A percentile compares a stretch with the other conserved stretches of the same genome.
These are phyloP conservation scores for Ceratoteleas bidentatus DNA, from an alignment of 1,140 invertebrate species.

Conservation along the genomic window DNA sequence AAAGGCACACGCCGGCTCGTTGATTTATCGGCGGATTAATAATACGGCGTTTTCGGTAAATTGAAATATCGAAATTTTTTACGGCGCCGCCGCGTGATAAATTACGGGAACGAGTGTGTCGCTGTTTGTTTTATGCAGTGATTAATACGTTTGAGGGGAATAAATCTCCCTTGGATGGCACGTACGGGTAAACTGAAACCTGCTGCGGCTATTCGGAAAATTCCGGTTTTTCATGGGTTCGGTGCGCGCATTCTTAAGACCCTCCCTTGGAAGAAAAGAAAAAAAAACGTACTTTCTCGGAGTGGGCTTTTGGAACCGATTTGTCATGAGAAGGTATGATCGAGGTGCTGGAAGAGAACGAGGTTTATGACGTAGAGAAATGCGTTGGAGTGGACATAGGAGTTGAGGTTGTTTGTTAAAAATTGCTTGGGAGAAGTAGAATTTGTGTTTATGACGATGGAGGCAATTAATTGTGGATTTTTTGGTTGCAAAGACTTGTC, in stretches of 20 bases:
- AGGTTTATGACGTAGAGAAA: not conserved
- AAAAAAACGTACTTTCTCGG: slow-evolving; percentile 10
- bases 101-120: not conserved
- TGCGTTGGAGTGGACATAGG: not conserved
- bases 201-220: slow-evolving; percentile 23
- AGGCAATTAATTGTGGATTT: too few relatives aligned
- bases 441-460: too few relatives aligned
- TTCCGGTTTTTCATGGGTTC: slow-evolving; percentile 34
- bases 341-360: not conserved
- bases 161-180: slow-evolving; percentile 4
- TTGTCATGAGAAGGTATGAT: not conserved
- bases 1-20: not conserved
- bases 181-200: slow-evolving; percentile 16
- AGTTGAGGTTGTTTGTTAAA: too few relatives aligned
- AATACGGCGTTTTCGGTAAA: not conserved
- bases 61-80: slow-evolving; percentile 7
- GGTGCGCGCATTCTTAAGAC: not conserved
- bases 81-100: not conserved
- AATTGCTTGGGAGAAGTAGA: too few relatives aligned
- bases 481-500: too few relatives aligned
- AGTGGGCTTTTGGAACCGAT: not conserved
- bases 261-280: not conserved
- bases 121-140: slow-evolving; percentile 6
- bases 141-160: slow-evolving; percentile 13
- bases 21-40: slow-evolving; percentile 10